Evolutionary conservation across 2,888 invertebrate genomes (phyloP).

Genomic region (Catotricha subobsoleta): DNA sequence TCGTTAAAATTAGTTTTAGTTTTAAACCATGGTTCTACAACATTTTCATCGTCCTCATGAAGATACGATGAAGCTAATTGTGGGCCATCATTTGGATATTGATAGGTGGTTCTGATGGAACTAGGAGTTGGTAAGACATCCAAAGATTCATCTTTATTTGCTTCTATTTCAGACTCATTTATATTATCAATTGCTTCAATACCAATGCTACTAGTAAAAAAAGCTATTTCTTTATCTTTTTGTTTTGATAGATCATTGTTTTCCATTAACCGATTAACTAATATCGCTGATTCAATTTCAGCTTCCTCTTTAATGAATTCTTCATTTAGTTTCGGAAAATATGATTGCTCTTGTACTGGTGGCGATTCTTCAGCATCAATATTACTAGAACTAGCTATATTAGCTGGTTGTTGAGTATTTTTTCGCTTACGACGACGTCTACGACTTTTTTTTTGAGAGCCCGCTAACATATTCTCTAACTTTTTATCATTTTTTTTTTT

Average conservation of each 20-base stretch:
- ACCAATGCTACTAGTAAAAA: too few relatives aligned
- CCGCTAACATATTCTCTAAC: too few relatives aligned
- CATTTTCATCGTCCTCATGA: conserved; percentile 13
- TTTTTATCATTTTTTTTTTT: too few relatives aligned
- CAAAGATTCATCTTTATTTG: not conserved
- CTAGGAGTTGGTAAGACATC: not conserved
- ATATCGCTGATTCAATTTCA: conserved; percentile 9
- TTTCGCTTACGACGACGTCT: too few relatives aligned
- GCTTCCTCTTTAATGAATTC: conserved; percentile 11
- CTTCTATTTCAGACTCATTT: not conserved
- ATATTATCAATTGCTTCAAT: too few relatives aligned
- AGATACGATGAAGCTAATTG: conserved; percentile 20
- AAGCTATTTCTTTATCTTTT: conserved; percentile 3
- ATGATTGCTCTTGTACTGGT: not conserved
- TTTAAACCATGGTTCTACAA: conserved; percentile 11
- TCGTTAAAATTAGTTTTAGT: conserved; percentile 14
- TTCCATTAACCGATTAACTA: not conserved
- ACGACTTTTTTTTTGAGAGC: too few relatives aligned
- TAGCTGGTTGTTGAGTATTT: too few relatives aligned
- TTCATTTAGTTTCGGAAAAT: conserved; percentile 8
- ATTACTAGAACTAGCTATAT: too few relatives aligned
- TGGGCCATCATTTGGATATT: conserved; percentile 4
- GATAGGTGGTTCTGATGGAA: not conserved
- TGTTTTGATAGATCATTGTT: not conserved
- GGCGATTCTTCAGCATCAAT: too few relatives aligned